These are phyloP conservation scores for Macropodus opercularis DNA, from an alignment of 2,797 vertebrate species.

Conservation along the genomic window DNA sequence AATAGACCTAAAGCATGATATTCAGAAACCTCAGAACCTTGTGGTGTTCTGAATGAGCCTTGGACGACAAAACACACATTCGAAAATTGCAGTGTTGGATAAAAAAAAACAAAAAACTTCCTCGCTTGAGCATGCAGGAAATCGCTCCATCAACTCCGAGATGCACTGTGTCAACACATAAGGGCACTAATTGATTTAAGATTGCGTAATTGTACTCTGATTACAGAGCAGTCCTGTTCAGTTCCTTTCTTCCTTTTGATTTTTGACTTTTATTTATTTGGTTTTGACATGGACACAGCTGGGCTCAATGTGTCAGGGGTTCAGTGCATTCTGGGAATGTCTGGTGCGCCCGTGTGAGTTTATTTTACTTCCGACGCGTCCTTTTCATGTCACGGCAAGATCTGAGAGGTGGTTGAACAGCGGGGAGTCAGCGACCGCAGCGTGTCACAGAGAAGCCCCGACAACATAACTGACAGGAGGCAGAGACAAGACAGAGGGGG, in stretches of 20 bases:
- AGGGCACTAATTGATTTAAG: slow-evolving; percentile 79
- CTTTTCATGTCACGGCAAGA: slow-evolving; percentile 46
- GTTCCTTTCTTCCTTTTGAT: slow-evolving; percentile 77
- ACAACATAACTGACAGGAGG: slow-evolving; percentile 22
- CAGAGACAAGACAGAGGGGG: not conserved
- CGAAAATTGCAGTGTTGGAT: slow-evolving; percentile 23
- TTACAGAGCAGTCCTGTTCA: slow-evolving; percentile 76
- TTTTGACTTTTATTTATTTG: slow-evolving; percentile 83
- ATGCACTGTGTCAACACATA: slow-evolving; percentile 78
- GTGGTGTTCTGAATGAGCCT: slow-evolving; percentile 29
- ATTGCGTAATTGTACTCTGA: slow-evolving; percentile 79
- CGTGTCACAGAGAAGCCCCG: slow-evolving; percentile 23
- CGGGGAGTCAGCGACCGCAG: slow-evolving; percentile 13
- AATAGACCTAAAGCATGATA: slow-evolving; percentile 50
- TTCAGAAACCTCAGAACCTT: slow-evolving; percentile 43
- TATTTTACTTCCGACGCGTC: slow-evolving; percentile 83
- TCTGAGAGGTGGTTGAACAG: slow-evolving; percentile 46
- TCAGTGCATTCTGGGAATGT: slow-evolving; percentile 70
- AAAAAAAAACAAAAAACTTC: slow-evolving; percentile 8
- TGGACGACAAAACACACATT: slow-evolving; percentile 32
- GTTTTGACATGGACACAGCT: slow-evolving; percentile 83
- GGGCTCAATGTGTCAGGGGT: slow-evolving; percentile 82
- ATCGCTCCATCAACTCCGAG: slow-evolving; percentile 69
- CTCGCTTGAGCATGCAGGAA: slow-evolving; percentile 61
- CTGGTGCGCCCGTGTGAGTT: slow-evolving; percentile 69